A percentile compares a stretch with the other conserved stretches of the same genome.
Evolutionary conservation across 2,113 vertebrate genomes (phyloP).

Genomic region (Caloenas nicobarica): DNA sequence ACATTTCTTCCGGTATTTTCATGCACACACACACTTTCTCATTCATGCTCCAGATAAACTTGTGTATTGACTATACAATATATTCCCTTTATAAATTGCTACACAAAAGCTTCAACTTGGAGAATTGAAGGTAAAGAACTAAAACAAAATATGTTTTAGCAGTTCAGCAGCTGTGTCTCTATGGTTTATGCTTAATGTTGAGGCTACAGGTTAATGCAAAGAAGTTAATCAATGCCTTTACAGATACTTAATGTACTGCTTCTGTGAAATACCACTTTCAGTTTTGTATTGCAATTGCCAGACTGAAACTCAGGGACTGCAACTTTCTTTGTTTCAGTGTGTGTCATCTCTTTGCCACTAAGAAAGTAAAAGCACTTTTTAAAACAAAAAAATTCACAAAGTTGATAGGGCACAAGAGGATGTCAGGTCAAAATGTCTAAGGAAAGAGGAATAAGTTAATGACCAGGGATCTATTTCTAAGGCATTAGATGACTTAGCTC

Average conservation of each 20-base stretch:
- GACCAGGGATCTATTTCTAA: neutral
- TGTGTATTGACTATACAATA: neutral
- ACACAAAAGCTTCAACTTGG: neutral
- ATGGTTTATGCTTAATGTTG: neutral
- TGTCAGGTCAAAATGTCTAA: neutral
- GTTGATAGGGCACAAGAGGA: neutral
- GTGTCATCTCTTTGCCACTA: neutral
- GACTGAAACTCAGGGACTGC: neutral
- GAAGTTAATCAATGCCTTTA: neutral
- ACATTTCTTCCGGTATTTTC: neutral
- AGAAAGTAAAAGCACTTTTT: neutral
- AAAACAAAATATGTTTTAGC: neutral
- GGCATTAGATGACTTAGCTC: neutral
- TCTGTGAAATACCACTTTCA: neutral
- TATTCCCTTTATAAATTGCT: neutral
- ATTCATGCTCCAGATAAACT: neutral
- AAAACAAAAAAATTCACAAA: neutral
- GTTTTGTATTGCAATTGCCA: neutral
- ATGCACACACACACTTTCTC: neutral
- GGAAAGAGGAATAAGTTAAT: neutral
- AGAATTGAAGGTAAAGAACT: neutral
- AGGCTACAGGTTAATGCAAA: neutral
- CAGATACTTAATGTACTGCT: neutral
- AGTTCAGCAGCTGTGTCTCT: neutral
- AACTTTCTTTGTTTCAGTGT: neutral